Conservation (phyloP, 1,140 invertebrate genomes). For the Sarcophaga bullata region DNA sequence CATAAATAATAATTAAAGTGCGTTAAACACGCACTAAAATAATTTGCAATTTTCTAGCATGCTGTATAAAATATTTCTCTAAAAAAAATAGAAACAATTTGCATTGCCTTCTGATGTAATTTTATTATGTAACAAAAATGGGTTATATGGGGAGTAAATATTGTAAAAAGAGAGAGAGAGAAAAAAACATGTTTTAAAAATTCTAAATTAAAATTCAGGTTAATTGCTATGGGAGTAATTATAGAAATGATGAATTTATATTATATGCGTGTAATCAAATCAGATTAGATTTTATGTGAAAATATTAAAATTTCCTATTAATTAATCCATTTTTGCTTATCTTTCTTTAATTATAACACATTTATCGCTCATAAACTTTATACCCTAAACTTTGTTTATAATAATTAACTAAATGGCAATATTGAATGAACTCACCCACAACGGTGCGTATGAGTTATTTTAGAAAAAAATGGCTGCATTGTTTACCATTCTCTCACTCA, state of each 20-base stretch:
- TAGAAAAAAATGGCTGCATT: no score
- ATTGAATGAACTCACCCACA: no score
- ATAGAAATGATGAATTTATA: not conserved
- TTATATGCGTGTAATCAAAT: no score
- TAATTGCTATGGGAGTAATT: constrained; percentile 5
- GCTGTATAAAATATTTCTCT: not conserved
- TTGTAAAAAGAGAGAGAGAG: not conserved
- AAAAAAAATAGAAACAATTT: not conserved
- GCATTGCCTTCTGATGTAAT: not conserved
- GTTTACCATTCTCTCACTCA: no score
- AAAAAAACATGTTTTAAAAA: not conserved
- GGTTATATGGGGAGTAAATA: not conserved
- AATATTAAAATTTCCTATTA: no score
- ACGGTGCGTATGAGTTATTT: no score
- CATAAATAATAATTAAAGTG: constrained; percentile 4
- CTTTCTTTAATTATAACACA: no score
- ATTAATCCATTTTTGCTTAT: no score
- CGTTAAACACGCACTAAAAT: not conserved
- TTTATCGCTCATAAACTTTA: no score
- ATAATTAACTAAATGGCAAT: no score
- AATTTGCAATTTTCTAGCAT: not conserved
- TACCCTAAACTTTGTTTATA: no score
- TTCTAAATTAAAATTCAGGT: constrained; percentile 1
- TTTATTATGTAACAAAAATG: not conserved
- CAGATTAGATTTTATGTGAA: no score